Evolutionary conservation across 2,113 vertebrate species (phyloP).

Genomic region (Condylura cristata): DNA sequence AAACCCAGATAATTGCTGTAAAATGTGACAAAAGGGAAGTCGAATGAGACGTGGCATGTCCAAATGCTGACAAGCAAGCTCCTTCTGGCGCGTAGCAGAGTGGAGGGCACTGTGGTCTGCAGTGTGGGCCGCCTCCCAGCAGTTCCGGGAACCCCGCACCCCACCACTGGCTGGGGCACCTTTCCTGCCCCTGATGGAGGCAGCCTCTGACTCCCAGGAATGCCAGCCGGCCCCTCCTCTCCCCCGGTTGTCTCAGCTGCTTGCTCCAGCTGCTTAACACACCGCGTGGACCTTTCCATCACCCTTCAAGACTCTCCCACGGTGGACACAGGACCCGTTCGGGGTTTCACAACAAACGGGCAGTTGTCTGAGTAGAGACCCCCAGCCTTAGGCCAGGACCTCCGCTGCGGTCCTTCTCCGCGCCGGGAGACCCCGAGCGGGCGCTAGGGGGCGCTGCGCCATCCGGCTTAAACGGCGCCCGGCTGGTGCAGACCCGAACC

Average conservation of each 20-base stretch:
- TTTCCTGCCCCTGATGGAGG: background rate
- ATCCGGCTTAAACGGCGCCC: background rate
- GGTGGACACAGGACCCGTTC: background rate
- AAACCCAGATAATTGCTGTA: background rate
- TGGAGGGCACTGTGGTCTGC: no score
- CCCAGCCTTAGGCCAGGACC: background rate
- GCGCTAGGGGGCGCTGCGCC: background rate
- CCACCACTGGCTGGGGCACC: background rate
- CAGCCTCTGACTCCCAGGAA: background rate
- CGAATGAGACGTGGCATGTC: background rate
- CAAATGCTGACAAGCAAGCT: no score
- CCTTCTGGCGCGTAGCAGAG: no score
- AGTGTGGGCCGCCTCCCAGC: no score
- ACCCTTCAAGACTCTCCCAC: background rate
- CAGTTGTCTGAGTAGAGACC: background rate
- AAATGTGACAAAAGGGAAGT: background rate
- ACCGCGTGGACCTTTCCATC: rapidly evolving
- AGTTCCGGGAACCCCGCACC: background rate
- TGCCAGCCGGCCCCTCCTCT: no score
- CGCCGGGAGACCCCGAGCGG: background rate
- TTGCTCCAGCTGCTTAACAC: background rate
- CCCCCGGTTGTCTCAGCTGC: no score
- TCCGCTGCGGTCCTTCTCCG: background rate
- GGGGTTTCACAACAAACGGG: background rate
- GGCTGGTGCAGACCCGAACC: rapidly evolving